phyloP scores from a whole-genome alignment of 2,797 vertebrate genomes.

The Clangula hyemalis region DNA sequence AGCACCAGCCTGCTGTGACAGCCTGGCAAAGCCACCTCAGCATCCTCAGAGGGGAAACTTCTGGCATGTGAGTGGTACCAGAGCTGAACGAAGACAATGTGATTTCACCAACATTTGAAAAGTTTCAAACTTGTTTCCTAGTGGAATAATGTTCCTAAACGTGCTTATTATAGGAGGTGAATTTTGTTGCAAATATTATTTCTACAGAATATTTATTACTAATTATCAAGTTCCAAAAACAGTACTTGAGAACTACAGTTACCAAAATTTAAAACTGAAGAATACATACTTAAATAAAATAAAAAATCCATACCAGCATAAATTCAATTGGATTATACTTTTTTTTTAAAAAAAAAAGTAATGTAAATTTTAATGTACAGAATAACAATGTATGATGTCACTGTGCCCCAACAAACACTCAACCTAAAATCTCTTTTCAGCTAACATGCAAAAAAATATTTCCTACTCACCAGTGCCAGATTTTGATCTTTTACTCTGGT shows the following conservation, averaged over 20 bases:
- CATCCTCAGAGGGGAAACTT: fast-evolving
- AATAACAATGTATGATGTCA: neutral
- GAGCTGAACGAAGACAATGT: neutral
- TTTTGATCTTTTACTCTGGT: neutral
- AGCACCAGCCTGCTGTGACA: neutral
- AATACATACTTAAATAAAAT: too few relatives aligned
- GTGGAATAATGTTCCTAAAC: neutral
- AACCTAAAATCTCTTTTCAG: neutral
- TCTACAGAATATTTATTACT: neutral
- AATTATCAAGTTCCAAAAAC: neutral
- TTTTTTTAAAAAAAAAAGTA: too few relatives aligned
- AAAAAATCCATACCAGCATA: neutral
- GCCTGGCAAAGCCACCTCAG: neutral
- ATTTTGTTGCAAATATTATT: too few relatives aligned
- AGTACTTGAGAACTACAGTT: neutral
- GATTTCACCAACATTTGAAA: neutral
- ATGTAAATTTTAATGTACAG: neutral
- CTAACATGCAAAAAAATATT: neutral
- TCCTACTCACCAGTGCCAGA: neutral
- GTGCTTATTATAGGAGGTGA: too few relatives aligned
- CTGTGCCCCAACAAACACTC: neutral
- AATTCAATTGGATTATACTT: neutral
- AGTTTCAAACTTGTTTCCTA: neutral
- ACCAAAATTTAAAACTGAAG: neutral
- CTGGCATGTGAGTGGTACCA: fast-evolving